Conservation (phyloP, 2,888 invertebrate genomes). For the Drosophila crucigera region DNA sequence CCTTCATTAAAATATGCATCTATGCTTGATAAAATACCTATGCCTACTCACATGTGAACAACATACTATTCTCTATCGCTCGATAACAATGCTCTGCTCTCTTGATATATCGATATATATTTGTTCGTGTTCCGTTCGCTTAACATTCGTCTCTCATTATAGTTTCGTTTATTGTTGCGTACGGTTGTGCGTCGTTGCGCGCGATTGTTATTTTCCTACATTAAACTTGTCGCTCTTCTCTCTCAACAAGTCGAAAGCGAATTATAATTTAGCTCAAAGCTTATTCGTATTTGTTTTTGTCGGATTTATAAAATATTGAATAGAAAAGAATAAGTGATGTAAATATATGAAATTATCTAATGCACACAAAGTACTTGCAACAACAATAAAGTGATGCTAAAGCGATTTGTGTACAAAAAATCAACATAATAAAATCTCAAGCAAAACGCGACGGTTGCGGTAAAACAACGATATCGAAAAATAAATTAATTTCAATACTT, state of each 20-base stretch:
- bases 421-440: slow-evolving; percentile 31
- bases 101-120: slow-evolving; percentile 25
- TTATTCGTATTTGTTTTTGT: slow-evolving; percentile 14
- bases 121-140: neutral
- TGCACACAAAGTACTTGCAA: slow-evolving; percentile 24
- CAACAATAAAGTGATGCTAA: slow-evolving; percentile 53
- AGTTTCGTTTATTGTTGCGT: slow-evolving; percentile 42
- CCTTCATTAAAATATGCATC: neutral
- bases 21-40: neutral
- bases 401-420: slow-evolving; percentile 45
- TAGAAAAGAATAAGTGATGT: slow-evolving; percentile 45
- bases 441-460: slow-evolving; percentile 36
- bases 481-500: slow-evolving; percentile 52
- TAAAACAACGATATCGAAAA: slow-evolving; percentile 42
- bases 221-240: slow-evolving; percentile 37
- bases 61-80: slow-evolving; percentile 21
- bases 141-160: slow-evolving; percentile 31
- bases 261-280: slow-evolving; percentile 31
- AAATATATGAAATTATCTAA: slow-evolving; percentile 17
- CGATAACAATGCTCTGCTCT: slow-evolving; percentile 9
- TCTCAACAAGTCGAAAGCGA: slow-evolving; percentile 42
- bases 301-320: slow-evolving; percentile 41
- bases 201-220: slow-evolving; percentile 24
- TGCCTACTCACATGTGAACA: slow-evolving; percentile 5
- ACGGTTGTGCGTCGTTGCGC: slow-evolving; percentile 32